phyloP scores from a whole-genome alignment of 2,797 vertebrate species.

The Xenops minutus region DNA sequence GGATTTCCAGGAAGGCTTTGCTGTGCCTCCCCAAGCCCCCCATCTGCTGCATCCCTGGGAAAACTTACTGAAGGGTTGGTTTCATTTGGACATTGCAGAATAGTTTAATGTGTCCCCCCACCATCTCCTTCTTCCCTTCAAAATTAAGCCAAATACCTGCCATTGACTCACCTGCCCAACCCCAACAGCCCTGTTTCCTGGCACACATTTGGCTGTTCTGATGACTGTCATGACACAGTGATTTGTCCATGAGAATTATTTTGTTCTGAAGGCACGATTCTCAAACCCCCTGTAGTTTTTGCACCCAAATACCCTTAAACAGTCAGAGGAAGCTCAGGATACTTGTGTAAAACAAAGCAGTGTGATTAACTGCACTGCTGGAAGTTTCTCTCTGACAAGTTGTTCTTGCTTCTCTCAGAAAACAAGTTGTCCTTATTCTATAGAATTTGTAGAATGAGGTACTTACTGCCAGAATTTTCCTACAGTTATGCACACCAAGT shows the following conservation, averaged over 20 bases:
- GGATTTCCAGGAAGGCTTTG: background rate
- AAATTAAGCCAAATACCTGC: background rate
- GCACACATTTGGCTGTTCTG: background rate
- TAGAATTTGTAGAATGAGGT: background rate
- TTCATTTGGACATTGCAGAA: background rate
- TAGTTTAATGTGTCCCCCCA: background rate
- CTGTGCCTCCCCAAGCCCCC: background rate
- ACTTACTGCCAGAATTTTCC: background rate
- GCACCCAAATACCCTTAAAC: background rate
- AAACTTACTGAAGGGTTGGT: background rate
- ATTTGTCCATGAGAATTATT: background rate
- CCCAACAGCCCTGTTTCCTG: background rate
- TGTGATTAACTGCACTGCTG: background rate
- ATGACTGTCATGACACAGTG: background rate
- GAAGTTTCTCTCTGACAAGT: background rate
- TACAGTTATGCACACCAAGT: fast-evolving
- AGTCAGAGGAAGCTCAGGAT: background rate
- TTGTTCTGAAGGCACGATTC: background rate
- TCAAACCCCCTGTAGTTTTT: background rate
- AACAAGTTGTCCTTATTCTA: background rate
- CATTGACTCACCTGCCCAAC: background rate
- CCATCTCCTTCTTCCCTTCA: background rate
- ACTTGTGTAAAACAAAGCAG: background rate
- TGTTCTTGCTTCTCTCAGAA: background rate
- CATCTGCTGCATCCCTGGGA: background rate